Percentiles rank a stretch among this genome's conserved stretches.
phyloP scores from a whole-genome alignment of 2,888 invertebrate genomes.

The Drepana falcataria region DNA sequence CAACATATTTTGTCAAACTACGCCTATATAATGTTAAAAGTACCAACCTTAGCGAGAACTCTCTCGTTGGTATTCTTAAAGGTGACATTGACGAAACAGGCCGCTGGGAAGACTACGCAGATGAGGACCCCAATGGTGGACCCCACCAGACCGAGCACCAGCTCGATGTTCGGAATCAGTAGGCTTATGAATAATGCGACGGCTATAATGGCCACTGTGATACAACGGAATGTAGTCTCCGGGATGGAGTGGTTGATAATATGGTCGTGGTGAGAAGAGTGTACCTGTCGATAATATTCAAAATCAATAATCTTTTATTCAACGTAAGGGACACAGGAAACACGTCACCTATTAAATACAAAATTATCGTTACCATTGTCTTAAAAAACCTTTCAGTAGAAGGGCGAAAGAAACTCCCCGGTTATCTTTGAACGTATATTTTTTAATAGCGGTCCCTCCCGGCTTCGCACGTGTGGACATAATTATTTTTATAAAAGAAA shows the following conservation, averaged over 20 bases:
- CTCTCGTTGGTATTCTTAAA: conserved; percentile 91
- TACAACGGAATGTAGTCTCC: conserved; percentile 87
- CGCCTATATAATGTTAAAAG: neutral
- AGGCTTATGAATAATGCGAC: conserved; percentile 89
- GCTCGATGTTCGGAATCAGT: conserved; percentile 94
- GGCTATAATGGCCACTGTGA: conserved; percentile 89
- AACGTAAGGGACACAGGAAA: too few species aligned
- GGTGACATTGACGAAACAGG: conserved; percentile 91
- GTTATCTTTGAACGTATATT: too few species aligned
- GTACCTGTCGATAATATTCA: conserved; percentile 68
- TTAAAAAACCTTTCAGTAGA: too few species aligned
- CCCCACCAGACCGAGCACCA: conserved; percentile 95
- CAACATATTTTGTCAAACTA: too few species aligned
- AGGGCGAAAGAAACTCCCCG: too few species aligned
- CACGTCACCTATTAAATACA: too few species aligned
- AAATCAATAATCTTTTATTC: too few species aligned
- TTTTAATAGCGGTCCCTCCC: too few species aligned
- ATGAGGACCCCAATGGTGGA: conserved; percentile 97
- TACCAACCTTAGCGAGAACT: conserved; percentile 86
- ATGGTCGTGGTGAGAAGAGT: conserved; percentile 81
- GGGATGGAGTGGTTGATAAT: conserved; percentile 86
- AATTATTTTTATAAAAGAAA: too few species aligned
- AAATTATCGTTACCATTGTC: too few species aligned
- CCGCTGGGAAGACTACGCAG: conserved; percentile 94
- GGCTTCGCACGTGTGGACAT: too few species aligned